phyloP scores from a whole-genome alignment of 1,140 invertebrate species.

The Sitobion miscanthi region DNA sequence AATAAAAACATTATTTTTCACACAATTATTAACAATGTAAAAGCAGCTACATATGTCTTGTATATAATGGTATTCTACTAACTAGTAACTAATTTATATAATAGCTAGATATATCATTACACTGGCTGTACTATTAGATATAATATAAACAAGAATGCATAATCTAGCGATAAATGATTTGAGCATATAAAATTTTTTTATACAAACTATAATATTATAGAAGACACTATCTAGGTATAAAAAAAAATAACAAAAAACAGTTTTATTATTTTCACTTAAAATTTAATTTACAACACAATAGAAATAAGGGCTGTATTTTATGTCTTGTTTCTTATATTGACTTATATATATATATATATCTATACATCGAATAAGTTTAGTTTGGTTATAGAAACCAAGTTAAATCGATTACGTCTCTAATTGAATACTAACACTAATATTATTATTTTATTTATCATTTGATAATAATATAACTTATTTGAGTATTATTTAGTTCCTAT shows the following conservation, averaged over 20 bases:
- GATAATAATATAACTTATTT: not conserved
- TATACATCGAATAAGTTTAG: not conserved
- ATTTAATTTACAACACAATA: not conserved
- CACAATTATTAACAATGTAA: not conserved
- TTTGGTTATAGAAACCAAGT: not conserved
- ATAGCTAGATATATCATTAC: not conserved
- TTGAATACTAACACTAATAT: not conserved
- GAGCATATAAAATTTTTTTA: not conserved
- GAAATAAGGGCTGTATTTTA: not conserved
- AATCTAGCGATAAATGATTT: not conserved
- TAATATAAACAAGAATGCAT: not conserved
- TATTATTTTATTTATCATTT: not conserved
- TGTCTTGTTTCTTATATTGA: not conserved
- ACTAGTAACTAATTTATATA: not conserved
- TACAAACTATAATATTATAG: not conserved
- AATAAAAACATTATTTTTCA: not conserved
- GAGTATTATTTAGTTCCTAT: not conserved
- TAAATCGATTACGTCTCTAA: not conserved
- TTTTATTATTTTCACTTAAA: not conserved
- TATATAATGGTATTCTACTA: not conserved
- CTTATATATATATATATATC: not conserved
- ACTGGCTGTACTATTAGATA: not conserved
- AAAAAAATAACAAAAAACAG: constrained; percentile 17
- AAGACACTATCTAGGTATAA: not conserved
- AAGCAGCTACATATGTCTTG: not conserved